Conservation (phyloP, 2,113 vertebrate genomes). For the Zapus hudsonius region DNA sequence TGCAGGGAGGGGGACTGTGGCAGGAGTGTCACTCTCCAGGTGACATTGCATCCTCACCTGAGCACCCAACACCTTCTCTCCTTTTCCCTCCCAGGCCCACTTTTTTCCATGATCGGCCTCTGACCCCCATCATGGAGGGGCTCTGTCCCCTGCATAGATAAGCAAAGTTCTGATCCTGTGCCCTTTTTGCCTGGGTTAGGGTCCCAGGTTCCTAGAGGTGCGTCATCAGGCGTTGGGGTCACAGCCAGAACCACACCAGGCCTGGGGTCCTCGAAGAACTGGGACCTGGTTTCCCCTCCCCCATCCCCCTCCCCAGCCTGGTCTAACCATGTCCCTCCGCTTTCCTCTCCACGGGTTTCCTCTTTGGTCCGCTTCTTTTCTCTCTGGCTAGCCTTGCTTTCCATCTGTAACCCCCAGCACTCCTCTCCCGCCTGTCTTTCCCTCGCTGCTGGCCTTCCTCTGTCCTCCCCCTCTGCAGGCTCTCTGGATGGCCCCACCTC, state of each 20-base stretch:
- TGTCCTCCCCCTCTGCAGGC: neutral
- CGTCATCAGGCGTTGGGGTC: neutral
- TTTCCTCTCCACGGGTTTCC: no score
- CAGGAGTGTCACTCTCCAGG: neutral
- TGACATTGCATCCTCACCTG: neutral
- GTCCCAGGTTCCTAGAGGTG: neutral
- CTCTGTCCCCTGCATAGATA: neutral
- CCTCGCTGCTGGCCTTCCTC: neutral
- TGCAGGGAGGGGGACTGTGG: neutral
- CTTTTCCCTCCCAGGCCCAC: neutral
- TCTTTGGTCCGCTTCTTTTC: neutral
- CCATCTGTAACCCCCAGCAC: no score
- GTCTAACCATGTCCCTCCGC: neutral
- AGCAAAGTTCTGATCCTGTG: neutral
- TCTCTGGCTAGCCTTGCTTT: accelerated
- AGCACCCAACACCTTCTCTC: neutral
- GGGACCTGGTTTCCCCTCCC: no score
- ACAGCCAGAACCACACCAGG: neutral
- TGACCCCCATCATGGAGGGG: accelerated
- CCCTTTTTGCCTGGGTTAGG: neutral
- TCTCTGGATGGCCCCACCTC: constrained; percentile 47
- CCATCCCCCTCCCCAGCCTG: neutral
- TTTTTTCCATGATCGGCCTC: accelerated
- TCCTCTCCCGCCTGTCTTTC: neutral
- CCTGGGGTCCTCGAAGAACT: neutral